A percentile compares a stretch with the other conserved stretches of the same genome.
Conservation (phyloP, 2,888 invertebrate genomes). For the Balanococcus diminutus region DNA sequence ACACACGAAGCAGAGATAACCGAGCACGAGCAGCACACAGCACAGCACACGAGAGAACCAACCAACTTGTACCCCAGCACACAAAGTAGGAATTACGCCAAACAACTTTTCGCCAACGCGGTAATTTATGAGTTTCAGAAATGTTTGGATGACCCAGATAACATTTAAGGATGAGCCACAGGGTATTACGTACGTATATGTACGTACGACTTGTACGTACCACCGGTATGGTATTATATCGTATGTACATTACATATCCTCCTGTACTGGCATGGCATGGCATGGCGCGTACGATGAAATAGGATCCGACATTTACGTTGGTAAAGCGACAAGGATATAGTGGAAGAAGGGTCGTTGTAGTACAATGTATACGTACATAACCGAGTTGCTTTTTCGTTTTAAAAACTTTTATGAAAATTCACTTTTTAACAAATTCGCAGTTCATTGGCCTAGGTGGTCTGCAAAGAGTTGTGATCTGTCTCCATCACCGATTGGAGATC, state of each 20-base stretch:
- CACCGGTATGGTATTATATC: not conserved
- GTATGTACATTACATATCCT: not conserved
- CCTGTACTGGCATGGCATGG: not conserved
- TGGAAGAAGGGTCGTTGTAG: no score
- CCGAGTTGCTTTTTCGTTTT: no score
- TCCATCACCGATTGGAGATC: no score
- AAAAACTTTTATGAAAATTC: no score
- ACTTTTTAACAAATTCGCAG: no score
- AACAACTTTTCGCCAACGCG: constrained; percentile 36
- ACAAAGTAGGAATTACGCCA: constrained; percentile 49
- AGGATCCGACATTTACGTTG: not conserved
- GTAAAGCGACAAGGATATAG: no score
- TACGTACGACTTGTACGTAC: not conserved
- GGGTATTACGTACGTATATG: not conserved
- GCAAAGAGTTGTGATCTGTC: no score
- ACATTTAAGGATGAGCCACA: constrained; percentile 10
- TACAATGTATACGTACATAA: no score
- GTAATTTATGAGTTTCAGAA: constrained; percentile 47
- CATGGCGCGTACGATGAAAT: not conserved
- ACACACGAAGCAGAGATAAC: constrained; percentile 35
- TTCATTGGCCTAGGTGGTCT: no score
- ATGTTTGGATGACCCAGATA: constrained; percentile 51
- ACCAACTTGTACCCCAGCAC: constrained; percentile 39
- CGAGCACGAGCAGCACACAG: no score
- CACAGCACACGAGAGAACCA: constrained; percentile 29